Percentiles rank a stretch among this genome's conserved stretches.
These are phyloP conservation scores for Empis livida DNA, from an alignment of 2,888 invertebrate species.

Conservation along the genomic window DNA sequence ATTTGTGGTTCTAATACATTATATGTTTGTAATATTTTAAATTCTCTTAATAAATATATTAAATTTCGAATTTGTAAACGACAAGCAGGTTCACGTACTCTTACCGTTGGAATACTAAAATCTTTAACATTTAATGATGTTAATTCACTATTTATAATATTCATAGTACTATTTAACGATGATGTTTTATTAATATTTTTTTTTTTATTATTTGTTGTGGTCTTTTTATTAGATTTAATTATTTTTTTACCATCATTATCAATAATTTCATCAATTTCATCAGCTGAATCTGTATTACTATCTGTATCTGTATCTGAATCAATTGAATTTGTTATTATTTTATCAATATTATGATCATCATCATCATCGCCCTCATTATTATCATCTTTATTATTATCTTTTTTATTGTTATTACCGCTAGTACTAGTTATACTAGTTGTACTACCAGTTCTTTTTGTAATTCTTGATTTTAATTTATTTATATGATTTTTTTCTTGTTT, in stretches of 20 bases:
- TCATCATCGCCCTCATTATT: conserved; percentile 2
- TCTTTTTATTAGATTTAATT: conserved; percentile 15
- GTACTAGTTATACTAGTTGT: background rate
- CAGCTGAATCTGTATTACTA: conserved; percentile 24
- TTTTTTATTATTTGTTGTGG: conserved; percentile 8
- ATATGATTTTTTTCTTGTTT: conserved; percentile 6
- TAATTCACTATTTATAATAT: conserved; percentile 25
- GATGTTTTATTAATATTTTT: conserved; percentile 5
- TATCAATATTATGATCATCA: conserved; percentile 6
- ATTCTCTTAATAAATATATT: conserved; percentile 26
- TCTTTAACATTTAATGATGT: conserved; percentile 26
- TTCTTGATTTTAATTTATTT: no score
- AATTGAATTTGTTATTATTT: conserved; percentile 9
- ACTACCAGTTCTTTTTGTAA: no score
- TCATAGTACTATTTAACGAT: conserved; percentile 15
- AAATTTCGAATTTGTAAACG: conserved; percentile 28
- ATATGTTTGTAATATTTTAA: conserved; percentile 26
- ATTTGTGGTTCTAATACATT: conserved; percentile 25
- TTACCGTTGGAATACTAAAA: conserved; percentile 27
- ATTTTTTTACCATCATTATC: conserved; percentile 9
- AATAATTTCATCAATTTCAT: conserved; percentile 18
- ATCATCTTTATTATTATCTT: background rate
- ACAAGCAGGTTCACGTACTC: conserved; percentile 26
- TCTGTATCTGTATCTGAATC: conserved; percentile 16
- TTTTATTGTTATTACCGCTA: background rate